Conservation (phyloP, 2,113 vertebrate species). For the Albula goreensis region DNA sequence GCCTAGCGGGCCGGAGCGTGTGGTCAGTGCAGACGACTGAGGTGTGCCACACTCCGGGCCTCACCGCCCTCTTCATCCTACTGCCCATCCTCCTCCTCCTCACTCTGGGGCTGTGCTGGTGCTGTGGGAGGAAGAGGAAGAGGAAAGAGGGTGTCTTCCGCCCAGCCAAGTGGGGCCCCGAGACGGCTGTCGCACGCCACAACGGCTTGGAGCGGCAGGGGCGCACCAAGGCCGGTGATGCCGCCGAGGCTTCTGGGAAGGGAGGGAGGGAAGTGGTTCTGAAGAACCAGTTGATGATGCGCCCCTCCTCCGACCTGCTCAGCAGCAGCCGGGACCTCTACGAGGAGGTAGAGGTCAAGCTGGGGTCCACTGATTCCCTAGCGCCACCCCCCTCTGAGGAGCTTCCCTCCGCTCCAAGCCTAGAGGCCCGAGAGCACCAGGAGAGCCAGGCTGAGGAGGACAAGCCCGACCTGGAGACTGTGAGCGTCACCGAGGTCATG, state of each 20-base stretch:
- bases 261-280: slow-evolving; percentile 59
- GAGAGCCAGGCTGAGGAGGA: slow-evolving; percentile 36
- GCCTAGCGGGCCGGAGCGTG: slow-evolving; percentile 50
- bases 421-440: slow-evolving; percentile 37
- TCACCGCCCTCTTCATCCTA: slow-evolving; percentile 79
- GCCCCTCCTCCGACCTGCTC: slow-evolving; percentile 61
- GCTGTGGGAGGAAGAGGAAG: slow-evolving; percentile 73
- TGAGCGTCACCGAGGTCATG: slow-evolving; percentile 83
- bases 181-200: slow-evolving; percentile 33
- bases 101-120: slow-evolving; percentile 71
- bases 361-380: slow-evolving; percentile 68
- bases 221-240: slow-evolving; percentile 42
- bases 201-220: slow-evolving; percentile 49
- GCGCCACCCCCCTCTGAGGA: background rate
- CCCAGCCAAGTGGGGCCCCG: slow-evolving; percentile 52
- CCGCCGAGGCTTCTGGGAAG: background rate
- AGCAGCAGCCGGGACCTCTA: slow-evolving; percentile 78
- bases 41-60: slow-evolving; percentile 66
- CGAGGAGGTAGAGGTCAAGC: slow-evolving; percentile 80
- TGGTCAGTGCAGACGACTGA: slow-evolving; percentile 56
- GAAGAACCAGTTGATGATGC: slow-evolving; percentile 70
- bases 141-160: slow-evolving; percentile 63
- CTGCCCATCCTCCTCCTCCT: slow-evolving; percentile 73
- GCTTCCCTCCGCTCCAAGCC: slow-evolving; percentile 18
- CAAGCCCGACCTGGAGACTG: slow-evolving; percentile 69